Base-by-base conservation (phyloP, 2,797 vertebrate genomes). In the Varecia variegata region DNA sequence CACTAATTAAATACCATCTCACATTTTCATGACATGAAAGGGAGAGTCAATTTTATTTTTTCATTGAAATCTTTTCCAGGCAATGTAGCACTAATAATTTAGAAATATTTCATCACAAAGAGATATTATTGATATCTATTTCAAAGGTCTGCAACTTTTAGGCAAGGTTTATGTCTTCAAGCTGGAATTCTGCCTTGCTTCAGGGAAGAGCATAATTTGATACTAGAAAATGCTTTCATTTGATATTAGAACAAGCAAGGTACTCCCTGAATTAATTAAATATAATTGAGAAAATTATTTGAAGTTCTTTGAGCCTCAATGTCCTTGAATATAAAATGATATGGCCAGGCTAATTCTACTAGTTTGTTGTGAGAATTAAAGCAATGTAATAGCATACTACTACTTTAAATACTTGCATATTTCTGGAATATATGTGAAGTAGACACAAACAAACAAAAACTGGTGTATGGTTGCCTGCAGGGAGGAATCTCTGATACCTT, bases 11-110 rank as follows among this genome's bases (percentile, higher is more conserved):
- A 40, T 81, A 83, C 91, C 17, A 70, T 52, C 35, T 97, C 91
- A 54, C 74, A 73, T 96, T 95, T 96, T 68, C 77, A 32, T 81
- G 43, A 93, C 84, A 13, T 88, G 97, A 96, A 97, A 95, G 76
- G 97, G 88, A 95, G 83, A 97, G 13, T 65, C 5, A 3, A 25
- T 60, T 97, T 82, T 88, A 80, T 85, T 90, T 97, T 20, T 30
- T 92, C 25, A 43, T 17, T 92, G 79, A 88, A 80, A 62, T 83
- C 11, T 92, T 95, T 88, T 38, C 30, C 47, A 89, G 79, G 25
- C 17, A 84, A 62, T 82, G 4, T 14, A 68, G 35, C 30, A 45
- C 35, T 62, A 67, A 83, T 88, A 77, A 83, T 62, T 93, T 74
- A 96, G 60, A 93, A 93, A 88, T 85, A 96, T 50, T 58, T 62